phyloP scores from a whole-genome alignment of 2,888 invertebrate genomes.

The Allophyes oxyacanthae region DNA sequence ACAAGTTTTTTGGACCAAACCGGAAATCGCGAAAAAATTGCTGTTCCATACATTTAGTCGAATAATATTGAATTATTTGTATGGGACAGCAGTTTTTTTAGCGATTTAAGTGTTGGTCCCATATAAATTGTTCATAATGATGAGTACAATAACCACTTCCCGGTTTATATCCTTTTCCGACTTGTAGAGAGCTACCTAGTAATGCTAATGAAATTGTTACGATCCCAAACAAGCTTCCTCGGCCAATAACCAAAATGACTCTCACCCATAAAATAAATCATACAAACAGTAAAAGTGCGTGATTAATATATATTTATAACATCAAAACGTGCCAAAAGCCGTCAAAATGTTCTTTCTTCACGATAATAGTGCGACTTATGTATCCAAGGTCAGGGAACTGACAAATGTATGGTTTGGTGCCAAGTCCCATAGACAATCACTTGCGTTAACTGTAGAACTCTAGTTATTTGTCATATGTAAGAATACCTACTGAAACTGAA shows the following conservation, averaged over 20 bases:
- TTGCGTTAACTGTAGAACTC: conserved; percentile 16
- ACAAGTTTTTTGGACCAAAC: too few species aligned
- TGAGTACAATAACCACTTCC: too few species aligned
- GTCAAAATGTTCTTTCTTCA: conserved; percentile 33
- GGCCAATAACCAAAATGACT: conserved; percentile 6
- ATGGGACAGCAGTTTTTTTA: too few species aligned
- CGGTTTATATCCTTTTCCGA: too few species aligned
- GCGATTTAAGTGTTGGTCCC: too few species aligned
- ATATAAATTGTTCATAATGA: too few species aligned
- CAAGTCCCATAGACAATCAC: conserved; percentile 33
- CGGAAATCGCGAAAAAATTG: too few species aligned
- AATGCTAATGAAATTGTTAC: not conserved
- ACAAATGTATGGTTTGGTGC: conserved; percentile 42
- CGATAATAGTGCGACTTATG: conserved; percentile 20
- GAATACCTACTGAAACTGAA: too few species aligned
- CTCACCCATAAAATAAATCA: conserved; percentile 23
- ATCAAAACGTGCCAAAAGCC: conserved; percentile 49
- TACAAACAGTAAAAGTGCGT: conserved; percentile 42
- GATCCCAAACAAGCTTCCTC: not conserved
- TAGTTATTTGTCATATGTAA: conserved; percentile 21
- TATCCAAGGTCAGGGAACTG: conserved; percentile 46
- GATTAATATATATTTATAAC: conserved; percentile 55
- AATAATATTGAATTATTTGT: too few species aligned
- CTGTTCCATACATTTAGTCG: too few species aligned
- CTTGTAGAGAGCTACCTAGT: not conserved